These are phyloP conservation scores for Synanthedon vespiformis DNA, from an alignment of 2,888 invertebrate species.

Conservation along the genomic window DNA sequence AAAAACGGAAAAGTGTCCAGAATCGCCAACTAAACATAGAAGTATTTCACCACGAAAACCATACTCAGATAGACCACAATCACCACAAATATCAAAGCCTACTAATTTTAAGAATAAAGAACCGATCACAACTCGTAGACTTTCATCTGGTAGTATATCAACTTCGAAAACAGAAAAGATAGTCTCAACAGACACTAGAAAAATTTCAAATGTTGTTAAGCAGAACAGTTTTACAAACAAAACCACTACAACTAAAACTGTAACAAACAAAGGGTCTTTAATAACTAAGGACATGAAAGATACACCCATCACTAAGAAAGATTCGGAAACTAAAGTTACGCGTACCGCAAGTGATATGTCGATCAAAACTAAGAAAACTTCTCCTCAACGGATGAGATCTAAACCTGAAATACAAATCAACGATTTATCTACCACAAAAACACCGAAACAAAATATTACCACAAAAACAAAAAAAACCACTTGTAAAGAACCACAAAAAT, in stretches of 20 bases:
- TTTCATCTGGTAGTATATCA: slow-evolving; percentile 27
- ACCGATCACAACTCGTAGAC: slow-evolving; percentile 30
- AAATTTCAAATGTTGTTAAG: slow-evolving; percentile 30
- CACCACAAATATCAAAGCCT: slow-evolving; percentile 43
- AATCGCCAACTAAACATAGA: slow-evolving; percentile 34
- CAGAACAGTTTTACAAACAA: slow-evolving; percentile 33
- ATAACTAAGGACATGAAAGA: slow-evolving; percentile 19
- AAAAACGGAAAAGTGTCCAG: slow-evolving; percentile 24
- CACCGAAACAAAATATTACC: slow-evolving; percentile 23
- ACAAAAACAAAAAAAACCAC: slow-evolving; percentile 26
- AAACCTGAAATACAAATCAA: slow-evolving; percentile 63
- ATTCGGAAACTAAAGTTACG: slow-evolving; percentile 53
- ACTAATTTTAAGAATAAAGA: slow-evolving; percentile 42
- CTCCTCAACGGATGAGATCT: slow-evolving; percentile 55
- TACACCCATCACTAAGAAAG: slow-evolving; percentile 43
- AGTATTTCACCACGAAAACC: slow-evolving; percentile 53
- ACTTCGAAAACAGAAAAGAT: slow-evolving; percentile 38
- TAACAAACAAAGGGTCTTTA: slow-evolving; percentile 29
- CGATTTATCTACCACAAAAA: slow-evolving; percentile 35
- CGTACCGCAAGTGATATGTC: slow-evolving; percentile 70
- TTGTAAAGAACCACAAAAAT: slow-evolving; percentile 36
- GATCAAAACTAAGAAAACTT: slow-evolving; percentile 57
- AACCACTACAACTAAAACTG: slow-evolving; percentile 21
- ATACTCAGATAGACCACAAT: slow-evolving; percentile 37
- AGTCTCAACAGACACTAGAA: slow-evolving; percentile 31